phyloP scores from a whole-genome alignment of 2,113 vertebrate species.

The Crotalus horridus region DNA sequence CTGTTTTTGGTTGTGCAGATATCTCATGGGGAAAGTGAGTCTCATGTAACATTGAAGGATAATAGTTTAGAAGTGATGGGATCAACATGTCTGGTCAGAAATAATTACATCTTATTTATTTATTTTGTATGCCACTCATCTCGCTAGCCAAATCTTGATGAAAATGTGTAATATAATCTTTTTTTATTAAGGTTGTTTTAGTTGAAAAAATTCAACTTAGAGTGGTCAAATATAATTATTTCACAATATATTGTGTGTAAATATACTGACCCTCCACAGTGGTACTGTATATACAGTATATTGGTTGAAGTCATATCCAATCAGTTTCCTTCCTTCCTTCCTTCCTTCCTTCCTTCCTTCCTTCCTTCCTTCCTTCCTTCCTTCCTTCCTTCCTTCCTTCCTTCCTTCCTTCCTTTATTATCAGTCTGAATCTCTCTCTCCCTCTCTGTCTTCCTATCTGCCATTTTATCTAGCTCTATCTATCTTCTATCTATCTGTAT shows the following conservation, averaged over 20 bases:
- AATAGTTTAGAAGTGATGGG: neutral
- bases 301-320: neutral
- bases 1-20: conserved; percentile 45
- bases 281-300: neutral
- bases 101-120: neutral
- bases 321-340: neutral
- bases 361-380: neutral
- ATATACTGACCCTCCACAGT: neutral
- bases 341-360: neutral
- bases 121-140: neutral
- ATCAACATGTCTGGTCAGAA: neutral
- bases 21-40: conserved; percentile 24
- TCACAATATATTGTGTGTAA: neutral
- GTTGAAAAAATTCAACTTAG: neutral
- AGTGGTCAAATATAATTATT: neutral
- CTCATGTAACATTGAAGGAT: neutral
- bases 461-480: too few relatives aligned
- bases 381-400: neutral
- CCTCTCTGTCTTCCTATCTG: neutral
- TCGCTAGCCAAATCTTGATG: neutral
- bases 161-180: conserved; percentile 6
- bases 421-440: neutral
- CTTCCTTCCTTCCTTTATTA: neutral
- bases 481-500: too few relatives aligned
- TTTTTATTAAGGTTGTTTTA: neutral